A percentile compares a stretch with the other conserved stretches of the same genome.
Evolutionary conservation across 2,888 invertebrate species (phyloP).

Genomic region (Sylvicola cinctus): DNA sequence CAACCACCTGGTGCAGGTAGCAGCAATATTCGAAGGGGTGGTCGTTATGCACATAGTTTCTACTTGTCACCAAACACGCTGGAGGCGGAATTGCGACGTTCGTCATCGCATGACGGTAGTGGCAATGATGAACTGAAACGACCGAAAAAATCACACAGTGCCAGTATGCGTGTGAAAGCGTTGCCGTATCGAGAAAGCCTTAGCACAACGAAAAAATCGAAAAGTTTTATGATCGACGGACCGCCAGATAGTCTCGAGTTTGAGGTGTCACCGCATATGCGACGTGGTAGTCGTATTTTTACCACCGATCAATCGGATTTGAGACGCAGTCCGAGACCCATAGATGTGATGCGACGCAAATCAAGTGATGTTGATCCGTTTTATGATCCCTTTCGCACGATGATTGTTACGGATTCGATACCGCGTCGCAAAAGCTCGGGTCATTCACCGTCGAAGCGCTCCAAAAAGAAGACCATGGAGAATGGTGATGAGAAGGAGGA

Average conservation of each 20-base stretch:
- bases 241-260: constrained; percentile 22
- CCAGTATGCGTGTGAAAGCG: constrained; percentile 22
- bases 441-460: not conserved
- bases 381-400: constrained; percentile 22
- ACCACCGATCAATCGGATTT: constrained; percentile 18
- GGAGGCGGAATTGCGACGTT: constrained; percentile 19
- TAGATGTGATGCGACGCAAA: constrained; percentile 15
- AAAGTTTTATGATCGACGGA: constrained; percentile 25
- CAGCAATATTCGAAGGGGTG: constrained; percentile 23
- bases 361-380: constrained; percentile 14
- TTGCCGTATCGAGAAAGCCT: constrained; percentile 23
- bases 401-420: constrained; percentile 21
- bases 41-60: constrained; percentile 22
- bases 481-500: not conserved
- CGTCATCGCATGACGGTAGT: constrained; percentile 12
- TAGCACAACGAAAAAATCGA: constrained; percentile 24
- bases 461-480: constrained; percentile 9
- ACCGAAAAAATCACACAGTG: constrained; percentile 17
- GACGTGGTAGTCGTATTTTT: constrained; percentile 16
- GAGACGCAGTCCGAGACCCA: constrained; percentile 23
- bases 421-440: constrained; percentile 13
- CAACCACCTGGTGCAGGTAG: constrained; percentile 18
- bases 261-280: constrained; percentile 23
- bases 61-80: constrained; percentile 24
- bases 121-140: constrained; percentile 18